Percentiles rank a stretch among this genome's conserved stretches.
These are phyloP conservation scores for Mustela nigripes DNA, from an alignment of 2,113 vertebrate genomes.

Conservation along the genomic window DNA sequence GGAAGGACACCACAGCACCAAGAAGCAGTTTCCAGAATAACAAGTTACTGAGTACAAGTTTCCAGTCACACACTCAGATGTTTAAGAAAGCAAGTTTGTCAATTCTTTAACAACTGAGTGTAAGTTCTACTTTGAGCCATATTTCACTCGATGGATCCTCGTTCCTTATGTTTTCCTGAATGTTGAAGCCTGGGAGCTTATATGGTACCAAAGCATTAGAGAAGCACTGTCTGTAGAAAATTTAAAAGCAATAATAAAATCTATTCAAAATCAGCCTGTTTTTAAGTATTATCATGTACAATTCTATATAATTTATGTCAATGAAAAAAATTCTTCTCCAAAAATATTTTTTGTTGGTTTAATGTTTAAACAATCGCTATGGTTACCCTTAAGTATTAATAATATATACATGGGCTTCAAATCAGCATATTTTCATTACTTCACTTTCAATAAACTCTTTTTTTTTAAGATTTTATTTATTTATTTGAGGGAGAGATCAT, in stretches of 20 bases:
- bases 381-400: not conserved
- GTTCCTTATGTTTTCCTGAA: not conserved
- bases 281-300: not conserved
- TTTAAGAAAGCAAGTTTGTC: constrained; percentile 11
- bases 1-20: not conserved
- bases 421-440: not conserved
- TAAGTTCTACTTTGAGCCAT: not conserved
- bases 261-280: not conserved
- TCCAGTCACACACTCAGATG: not conserved
- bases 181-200: not conserved
- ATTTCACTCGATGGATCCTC: not conserved
- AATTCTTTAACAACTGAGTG: not conserved
- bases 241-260: constrained; percentile 21
- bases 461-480: too few relatives aligned
- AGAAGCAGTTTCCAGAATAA: not conserved
- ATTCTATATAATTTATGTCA: not conserved
- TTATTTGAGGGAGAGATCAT: too few relatives aligned
- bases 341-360: not conserved
- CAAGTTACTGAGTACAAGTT: not conserved
- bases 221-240: not conserved
- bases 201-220: not conserved
- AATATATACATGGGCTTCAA: not conserved
- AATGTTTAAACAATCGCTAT: not conserved
- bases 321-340: not conserved
- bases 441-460: constrained; percentile 1